phyloP scores from a whole-genome alignment of 2,797 vertebrate species.

The Aulostomus chinensis region DNA sequence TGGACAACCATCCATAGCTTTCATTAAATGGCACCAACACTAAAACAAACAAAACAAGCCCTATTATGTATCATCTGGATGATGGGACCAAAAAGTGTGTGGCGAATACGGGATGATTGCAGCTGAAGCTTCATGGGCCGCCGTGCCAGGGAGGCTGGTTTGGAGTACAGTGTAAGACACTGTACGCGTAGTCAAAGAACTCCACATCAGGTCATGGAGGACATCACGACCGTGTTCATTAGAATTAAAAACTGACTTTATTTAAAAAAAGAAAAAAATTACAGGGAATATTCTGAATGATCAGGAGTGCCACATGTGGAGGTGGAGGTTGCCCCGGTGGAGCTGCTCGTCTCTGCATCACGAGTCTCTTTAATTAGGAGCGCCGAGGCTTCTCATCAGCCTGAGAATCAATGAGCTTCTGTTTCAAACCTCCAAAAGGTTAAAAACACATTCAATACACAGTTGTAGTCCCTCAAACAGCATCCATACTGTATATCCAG shows the following conservation, averaged over 20 bases:
- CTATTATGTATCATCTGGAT: constrained; percentile 15
- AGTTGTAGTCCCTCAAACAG: no score
- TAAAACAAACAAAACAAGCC: constrained; percentile 15
- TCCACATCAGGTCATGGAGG: not conserved
- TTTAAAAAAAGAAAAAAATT: not conserved
- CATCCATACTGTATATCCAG: no score
- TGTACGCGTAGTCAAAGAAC: no score
- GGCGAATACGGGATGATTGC: constrained; percentile 39
- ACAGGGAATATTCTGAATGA: constrained; percentile 6
- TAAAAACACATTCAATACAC: no score
- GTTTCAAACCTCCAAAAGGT: no score
- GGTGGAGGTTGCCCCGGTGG: constrained; percentile 9
- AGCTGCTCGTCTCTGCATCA: constrained; percentile 8
- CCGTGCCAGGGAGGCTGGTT: no score
- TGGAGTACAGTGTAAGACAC: no score
- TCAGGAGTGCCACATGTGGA: constrained; percentile 17
- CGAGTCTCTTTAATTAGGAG: constrained; percentile 43
- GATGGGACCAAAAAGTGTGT: constrained; percentile 25
- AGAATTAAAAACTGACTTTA: not conserved
- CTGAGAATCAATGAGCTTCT: constrained; percentile 36
- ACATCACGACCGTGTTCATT: not conserved
- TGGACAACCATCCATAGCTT: constrained; percentile 27
- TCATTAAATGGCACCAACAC: constrained; percentile 45
- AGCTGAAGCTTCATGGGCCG: no score
- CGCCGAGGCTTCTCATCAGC: constrained; percentile 37